Conservation (phyloP, 2,113 vertebrate species). For the Grus americana region DNA sequence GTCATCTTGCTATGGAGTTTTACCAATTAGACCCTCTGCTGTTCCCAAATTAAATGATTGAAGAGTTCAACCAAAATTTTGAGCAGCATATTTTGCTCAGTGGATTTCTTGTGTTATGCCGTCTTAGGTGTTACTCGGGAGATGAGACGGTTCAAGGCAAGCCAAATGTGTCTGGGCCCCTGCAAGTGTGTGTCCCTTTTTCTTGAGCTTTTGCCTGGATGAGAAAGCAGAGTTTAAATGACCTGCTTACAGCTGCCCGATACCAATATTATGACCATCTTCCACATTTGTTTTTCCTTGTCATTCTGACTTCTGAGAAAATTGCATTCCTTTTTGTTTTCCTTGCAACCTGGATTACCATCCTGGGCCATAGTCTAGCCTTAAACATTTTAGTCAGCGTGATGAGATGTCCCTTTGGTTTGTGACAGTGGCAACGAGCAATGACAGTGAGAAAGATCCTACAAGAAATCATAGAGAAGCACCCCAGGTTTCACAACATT, state of each 20-base stretch:
- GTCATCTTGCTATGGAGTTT: background rate
- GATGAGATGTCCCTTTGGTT: background rate
- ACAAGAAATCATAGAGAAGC: slow-evolving; percentile 89
- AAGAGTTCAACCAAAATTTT: background rate
- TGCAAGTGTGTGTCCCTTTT: background rate
- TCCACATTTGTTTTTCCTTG: background rate
- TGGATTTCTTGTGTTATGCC: background rate
- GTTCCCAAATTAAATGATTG: background rate
- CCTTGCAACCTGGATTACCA: background rate
- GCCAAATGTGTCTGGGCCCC: background rate
- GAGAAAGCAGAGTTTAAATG: background rate
- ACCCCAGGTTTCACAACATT: slow-evolving; percentile 85
- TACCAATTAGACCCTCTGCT: background rate
- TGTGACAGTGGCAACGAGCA: slow-evolving; percentile 91
- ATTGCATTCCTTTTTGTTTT: background rate
- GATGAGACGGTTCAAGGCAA: background rate
- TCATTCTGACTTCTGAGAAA: background rate
- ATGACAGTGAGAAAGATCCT: slow-evolving; percentile 89
- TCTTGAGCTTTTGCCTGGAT: background rate
- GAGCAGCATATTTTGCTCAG: background rate
- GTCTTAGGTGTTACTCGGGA: background rate
- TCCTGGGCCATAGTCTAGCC: background rate
- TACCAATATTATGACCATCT: background rate
- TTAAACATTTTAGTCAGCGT: background rate
- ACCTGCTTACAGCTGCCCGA: background rate